A percentile compares a stretch with the other conserved stretches of the same genome.
Conservation (phyloP, 2,797 vertebrate genomes). For the Neoniphon sammara region DNA sequence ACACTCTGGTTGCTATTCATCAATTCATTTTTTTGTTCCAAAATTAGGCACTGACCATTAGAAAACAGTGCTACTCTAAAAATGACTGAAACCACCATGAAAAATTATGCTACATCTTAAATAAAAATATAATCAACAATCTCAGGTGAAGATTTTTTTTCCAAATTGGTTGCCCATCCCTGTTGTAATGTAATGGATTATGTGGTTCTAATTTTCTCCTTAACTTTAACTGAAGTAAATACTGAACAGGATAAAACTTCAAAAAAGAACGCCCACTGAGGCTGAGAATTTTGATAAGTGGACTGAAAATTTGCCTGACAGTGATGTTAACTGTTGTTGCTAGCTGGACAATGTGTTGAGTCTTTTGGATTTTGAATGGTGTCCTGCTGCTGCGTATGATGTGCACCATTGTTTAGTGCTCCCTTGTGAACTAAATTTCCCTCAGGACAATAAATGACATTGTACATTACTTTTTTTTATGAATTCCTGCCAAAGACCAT, state of each 20-base stretch:
- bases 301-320: neutral
- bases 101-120: too few relatives aligned
- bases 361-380: neutral
- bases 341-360: neutral
- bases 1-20: too few relatives aligned
- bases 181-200: neutral
- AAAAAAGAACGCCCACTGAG: neutral
- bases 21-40: too few relatives aligned
- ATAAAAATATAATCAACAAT: too few relatives aligned
- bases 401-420: neutral
- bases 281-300: neutral
- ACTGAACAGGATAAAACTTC: neutral
- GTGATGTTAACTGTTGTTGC: neutral
- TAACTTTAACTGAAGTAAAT: neutral
- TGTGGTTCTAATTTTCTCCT: neutral
- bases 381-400: neutral
- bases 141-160: too few relatives aligned
- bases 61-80: too few relatives aligned
- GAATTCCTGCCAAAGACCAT: slow-evolving; percentile 15
- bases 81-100: too few relatives aligned
- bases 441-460: slow-evolving; percentile 15
- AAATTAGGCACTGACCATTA: too few relatives aligned
- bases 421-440: slow-evolving; percentile 5
- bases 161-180: too few relatives aligned
- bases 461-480: slow-evolving; percentile 22